Base-by-base conservation (phyloP, 64 coral and sea anemone species). In the Cladopsammia gracilis region DNA sequence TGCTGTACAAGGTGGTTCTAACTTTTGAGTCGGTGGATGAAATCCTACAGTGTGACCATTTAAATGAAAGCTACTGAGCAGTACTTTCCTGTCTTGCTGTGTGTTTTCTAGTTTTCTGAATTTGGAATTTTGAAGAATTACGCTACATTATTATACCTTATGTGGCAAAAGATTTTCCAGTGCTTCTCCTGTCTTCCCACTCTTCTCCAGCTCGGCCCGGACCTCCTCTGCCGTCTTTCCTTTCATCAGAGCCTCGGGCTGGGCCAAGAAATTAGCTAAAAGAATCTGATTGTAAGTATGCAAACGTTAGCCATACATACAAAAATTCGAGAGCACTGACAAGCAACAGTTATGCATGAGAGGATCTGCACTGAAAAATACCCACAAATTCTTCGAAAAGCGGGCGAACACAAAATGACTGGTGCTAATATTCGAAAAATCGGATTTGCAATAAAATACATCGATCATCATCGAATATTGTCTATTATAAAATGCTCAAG, bases 161-260 rank as follows among this genome's bases (percentile, higher is more conserved):
- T 98, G 97, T 12, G 97, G 97, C 4, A 89, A 62, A 54, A 98
- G 79, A 34, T 80, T 89, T 18, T 93, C 88, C 20, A 94, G 44
- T 24, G 93, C 72, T 58, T 94, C 87, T 69, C 90, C 90, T 22
- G 81, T 69, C 78, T 87, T 77, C 11, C 90, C 92, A 68, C 86
- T 88, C 61, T 69, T 77, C 73, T 93, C 74, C 42, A 98, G 83
- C 79, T 98, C 97, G 66, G 73, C 56, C 10, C 71, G 70, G 20
- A 77, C 97, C 47, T 98, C 97, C 26, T 96, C 94, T 10, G 72
- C 49, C 5, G 98, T 99, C 52, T 99, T 99, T 26, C 98, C 98
- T 78, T 99, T 99, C 94, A 99, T 99, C 60, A 99, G 58, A 52
- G 98, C 98, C 77, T 99, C 98, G 10, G 98, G 93, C 71, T 99